Conservation (phyloP, 2,113 vertebrate genomes). For the Tachuris rubrigastra region DNA sequence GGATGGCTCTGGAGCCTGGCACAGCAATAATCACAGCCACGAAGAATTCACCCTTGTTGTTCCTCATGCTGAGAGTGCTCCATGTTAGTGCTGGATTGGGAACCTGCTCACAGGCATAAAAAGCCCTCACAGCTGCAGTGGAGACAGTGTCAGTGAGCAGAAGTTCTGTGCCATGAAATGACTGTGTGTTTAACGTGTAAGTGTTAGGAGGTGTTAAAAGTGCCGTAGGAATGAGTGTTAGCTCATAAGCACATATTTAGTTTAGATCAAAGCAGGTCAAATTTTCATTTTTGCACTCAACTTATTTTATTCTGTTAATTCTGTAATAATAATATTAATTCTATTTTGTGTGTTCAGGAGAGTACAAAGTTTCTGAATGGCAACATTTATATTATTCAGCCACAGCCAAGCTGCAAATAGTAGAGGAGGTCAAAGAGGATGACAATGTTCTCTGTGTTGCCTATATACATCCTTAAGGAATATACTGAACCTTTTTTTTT, state of each 20-base stretch:
- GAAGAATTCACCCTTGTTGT: too few relatives aligned
- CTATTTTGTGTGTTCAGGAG: neutral
- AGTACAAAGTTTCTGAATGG: neutral
- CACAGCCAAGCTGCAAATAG: neutral
- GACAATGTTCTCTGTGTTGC: neutral
- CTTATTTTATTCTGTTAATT: neutral
- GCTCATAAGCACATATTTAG: neutral
- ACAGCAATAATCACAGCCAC: fast-evolving
- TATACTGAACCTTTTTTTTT: neutral
- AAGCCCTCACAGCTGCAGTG: neutral
- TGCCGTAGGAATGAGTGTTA: neutral
- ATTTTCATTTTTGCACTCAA: neutral
- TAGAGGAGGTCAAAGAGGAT: neutral
- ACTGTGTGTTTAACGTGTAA: neutral
- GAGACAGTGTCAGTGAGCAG: neutral
- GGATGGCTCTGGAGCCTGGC: neutral
- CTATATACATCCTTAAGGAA: neutral
- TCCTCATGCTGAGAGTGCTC: neutral
- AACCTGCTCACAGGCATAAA: neutral
- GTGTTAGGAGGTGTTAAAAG: neutral
- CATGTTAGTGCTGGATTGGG: fast-evolving
- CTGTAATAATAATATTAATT: neutral
- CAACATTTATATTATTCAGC: neutral
- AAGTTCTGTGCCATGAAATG: too few relatives aligned
- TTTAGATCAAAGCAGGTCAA: neutral